These are phyloP conservation scores for Turnix velox DNA, from an alignment of 2,113 vertebrate genomes.

Conservation along the genomic window DNA sequence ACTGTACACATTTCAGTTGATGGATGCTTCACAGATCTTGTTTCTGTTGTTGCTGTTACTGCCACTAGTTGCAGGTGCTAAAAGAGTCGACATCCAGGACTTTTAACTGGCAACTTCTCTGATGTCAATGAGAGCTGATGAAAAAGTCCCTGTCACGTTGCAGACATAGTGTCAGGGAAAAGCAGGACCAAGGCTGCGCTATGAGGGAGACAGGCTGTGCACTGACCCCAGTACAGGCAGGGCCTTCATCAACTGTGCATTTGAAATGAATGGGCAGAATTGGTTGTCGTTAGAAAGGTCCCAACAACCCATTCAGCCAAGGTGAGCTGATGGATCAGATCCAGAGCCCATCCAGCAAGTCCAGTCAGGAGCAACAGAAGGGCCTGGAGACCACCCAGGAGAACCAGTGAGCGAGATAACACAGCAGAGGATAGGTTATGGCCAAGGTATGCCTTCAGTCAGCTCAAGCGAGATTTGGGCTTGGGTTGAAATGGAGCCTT, in stretches of 20 bases:
- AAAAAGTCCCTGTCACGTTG: not conserved
- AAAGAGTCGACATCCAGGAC: not conserved
- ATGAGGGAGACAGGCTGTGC: fast-evolving
- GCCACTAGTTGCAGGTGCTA: not conserved
- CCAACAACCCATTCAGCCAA: not conserved
- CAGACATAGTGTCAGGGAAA: not conserved
- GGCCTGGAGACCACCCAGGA: not conserved
- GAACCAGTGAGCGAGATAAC: not conserved
- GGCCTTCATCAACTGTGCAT: not conserved
- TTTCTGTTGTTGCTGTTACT: not conserved
- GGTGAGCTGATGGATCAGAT: not conserved
- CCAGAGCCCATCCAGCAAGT: not conserved
- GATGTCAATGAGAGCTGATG: not conserved
- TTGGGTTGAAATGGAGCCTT: not conserved
- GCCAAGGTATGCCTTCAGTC: not conserved
- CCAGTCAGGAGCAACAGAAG: not conserved
- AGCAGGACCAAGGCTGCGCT: not conserved
- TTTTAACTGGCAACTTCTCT: not conserved
- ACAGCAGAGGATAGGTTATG: fast-evolving
- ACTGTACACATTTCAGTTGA: not conserved
- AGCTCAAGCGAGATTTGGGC: not conserved
- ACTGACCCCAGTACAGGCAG: not conserved
- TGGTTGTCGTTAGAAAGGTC: not conserved
- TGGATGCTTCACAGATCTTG: not conserved
- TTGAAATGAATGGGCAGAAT: not conserved